Percentiles rank a stretch among this genome's conserved stretches.
Conservation (phyloP, 2,888 invertebrate species). For the Ommatoiulus sabulosus region DNA sequence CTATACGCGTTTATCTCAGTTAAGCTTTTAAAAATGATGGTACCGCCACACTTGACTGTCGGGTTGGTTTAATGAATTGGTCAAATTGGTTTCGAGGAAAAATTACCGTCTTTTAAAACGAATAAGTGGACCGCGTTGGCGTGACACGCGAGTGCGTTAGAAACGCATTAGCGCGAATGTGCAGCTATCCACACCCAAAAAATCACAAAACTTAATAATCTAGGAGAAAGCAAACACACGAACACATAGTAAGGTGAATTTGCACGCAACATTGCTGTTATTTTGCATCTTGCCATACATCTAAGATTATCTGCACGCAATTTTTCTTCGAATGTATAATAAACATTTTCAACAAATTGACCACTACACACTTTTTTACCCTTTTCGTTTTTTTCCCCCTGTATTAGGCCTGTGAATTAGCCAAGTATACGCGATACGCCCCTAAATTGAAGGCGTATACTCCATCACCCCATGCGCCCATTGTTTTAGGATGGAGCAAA, state of each 20-base stretch:
- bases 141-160: neutral
- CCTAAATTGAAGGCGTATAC: slow-evolving; percentile 21
- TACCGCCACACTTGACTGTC: slow-evolving; percentile 39
- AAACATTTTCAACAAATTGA: slow-evolving; percentile 36
- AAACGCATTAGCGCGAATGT: neutral
- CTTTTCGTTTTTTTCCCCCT: neutral
- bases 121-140: neutral
- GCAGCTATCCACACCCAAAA: neutral
- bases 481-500: neutral
- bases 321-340: slow-evolving; percentile 23
- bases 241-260: slow-evolving; percentile 22
- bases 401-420: slow-evolving; percentile 41
- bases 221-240: slow-evolving; percentile 20
- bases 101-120: neutral
- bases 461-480: neutral
- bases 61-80: neutral
- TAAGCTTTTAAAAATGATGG: neutral
- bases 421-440: slow-evolving; percentile 10
- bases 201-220: neutral
- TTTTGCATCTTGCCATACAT: slow-evolving; percentile 35
- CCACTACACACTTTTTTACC: slow-evolving; percentile 34
- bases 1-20: neutral
- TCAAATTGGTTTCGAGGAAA: neutral
- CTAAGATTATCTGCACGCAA: slow-evolving; percentile 43
- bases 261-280: slow-evolving; percentile 36